Evolutionary conservation across 2,888 invertebrate species (phyloP).

Genomic region (Oxyscelio sp.): DNA sequence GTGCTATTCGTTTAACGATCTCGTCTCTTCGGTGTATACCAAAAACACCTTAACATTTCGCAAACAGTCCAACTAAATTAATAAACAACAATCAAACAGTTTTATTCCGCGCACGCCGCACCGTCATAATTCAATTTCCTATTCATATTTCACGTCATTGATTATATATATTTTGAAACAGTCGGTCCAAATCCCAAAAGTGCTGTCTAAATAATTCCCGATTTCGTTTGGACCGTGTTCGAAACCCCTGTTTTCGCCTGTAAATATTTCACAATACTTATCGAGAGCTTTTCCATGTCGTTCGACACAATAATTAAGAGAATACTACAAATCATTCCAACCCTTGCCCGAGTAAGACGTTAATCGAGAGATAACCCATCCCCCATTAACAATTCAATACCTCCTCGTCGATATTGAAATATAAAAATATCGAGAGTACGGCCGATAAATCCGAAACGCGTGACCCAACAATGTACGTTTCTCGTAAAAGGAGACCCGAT

Average conservation of each 20-base stretch:
- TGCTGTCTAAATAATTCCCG: constrained; percentile 22
- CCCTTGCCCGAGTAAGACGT: not conserved
- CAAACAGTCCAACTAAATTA: constrained; percentile 12
- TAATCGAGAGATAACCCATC: not conserved
- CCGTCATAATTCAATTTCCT: constrained; percentile 25
- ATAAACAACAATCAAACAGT: not conserved
- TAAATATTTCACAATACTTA: constrained; percentile 22
- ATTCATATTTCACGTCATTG: constrained; percentile 34
- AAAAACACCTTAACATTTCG: constrained; percentile 20
- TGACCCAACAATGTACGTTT: constrained; percentile 30
- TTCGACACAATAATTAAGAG: not conserved
- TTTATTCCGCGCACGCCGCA: not conserved
- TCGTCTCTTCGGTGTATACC: not conserved
- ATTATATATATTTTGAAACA: constrained; percentile 25
- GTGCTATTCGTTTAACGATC: no score
- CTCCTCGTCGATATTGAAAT: not conserved
- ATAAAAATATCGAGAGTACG: not conserved
- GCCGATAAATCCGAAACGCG: constrained; percentile 8
- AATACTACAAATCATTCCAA: not conserved
- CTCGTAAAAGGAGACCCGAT: constrained; percentile 15
- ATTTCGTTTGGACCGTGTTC: constrained; percentile 3
- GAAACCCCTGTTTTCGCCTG: not conserved
- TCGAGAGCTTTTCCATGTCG: not conserved
- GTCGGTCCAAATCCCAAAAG: constrained; percentile 15
- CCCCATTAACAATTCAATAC: constrained; percentile 4